A percentile compares a stretch with the other conserved stretches of the same genome.
Evolutionary conservation across 2,113 vertebrate genomes (phyloP).

Genomic region (Upupa epops): DNA sequence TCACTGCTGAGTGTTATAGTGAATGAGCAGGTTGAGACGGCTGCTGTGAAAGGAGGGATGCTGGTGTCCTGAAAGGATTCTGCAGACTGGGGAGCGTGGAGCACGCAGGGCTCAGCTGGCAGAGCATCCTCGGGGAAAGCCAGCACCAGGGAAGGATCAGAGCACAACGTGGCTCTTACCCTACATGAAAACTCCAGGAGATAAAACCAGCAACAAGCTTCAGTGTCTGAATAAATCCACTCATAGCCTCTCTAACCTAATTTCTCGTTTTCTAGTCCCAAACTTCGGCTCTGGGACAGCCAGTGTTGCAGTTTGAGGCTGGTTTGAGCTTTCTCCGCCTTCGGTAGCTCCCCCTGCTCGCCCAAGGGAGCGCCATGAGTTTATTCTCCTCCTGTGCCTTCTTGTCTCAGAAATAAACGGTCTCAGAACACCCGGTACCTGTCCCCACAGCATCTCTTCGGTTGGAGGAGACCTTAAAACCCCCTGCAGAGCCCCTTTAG

Average conservation of each 20-base stretch:
- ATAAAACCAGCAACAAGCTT: not conserved
- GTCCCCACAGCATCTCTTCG: not conserved
- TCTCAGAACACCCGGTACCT: rapidly evolving
- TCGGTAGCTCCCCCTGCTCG: rapidly evolving
- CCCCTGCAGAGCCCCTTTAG: too few relatives aligned
- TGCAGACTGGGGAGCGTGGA: not conserved
- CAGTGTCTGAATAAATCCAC: not conserved
- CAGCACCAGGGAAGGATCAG: not conserved
- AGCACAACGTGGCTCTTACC: not conserved
- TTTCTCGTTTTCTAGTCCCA: not conserved
- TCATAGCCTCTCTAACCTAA: not conserved
- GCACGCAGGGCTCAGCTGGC: not conserved
- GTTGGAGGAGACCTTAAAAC: too few relatives aligned
- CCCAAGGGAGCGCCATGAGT: rapidly evolving
- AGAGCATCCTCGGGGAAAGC: rapidly evolving
- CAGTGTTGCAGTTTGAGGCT: rapidly evolving
- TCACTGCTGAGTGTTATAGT: not conserved
- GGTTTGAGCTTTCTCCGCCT: not conserved
- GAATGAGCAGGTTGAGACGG: not conserved
- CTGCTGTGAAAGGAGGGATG: too few relatives aligned
- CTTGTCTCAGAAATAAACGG: rapidly evolving
- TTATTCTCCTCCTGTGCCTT: rapidly evolving
- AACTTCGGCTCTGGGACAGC: rapidly evolving
- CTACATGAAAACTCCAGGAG: not conserved
- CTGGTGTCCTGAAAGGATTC: not conserved